Conservation (phyloP, 2,113 vertebrate species). For the Mastomys coucha region DNA sequence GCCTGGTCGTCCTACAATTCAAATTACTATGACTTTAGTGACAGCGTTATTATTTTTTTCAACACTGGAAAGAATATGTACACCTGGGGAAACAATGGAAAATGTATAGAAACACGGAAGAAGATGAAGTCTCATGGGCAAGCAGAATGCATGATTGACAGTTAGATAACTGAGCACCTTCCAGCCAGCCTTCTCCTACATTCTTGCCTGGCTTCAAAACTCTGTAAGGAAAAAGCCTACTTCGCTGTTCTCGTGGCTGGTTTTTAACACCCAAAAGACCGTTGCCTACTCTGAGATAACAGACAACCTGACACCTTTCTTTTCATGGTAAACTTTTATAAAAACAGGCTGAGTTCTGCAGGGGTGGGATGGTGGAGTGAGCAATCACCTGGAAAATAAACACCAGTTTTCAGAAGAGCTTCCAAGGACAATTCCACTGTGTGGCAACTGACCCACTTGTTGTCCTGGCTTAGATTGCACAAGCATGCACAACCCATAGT, state of each 20-base stretch:
- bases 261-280: not conserved
- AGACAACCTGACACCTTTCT: not conserved
- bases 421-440: fast-evolving
- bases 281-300: too few relatives aligned
- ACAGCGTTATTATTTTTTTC: not conserved
- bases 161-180: not conserved
- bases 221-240: not conserved
- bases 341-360: not conserved
- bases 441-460: fast-evolving
- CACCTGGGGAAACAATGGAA: not conserved
- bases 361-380: not conserved
- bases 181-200: fast-evolving
- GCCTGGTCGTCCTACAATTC: not conserved
- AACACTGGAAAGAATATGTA: too few relatives aligned
- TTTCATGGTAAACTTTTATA: not conserved
- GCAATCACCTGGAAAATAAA: fast-evolving
- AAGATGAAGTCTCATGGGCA: fast-evolving
- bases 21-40: not conserved
- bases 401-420: not conserved
- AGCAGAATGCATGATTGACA: fast-evolving
- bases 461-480: not conserved
- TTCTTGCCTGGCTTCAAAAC: not conserved
- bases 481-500: not conserved
- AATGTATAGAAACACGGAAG: not conserved
- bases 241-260: too few relatives aligned